These are phyloP conservation scores for Pseudolaguvia tuberculata DNA, from an alignment of 2,113 vertebrate genomes.

Conservation along the genomic window DNA sequence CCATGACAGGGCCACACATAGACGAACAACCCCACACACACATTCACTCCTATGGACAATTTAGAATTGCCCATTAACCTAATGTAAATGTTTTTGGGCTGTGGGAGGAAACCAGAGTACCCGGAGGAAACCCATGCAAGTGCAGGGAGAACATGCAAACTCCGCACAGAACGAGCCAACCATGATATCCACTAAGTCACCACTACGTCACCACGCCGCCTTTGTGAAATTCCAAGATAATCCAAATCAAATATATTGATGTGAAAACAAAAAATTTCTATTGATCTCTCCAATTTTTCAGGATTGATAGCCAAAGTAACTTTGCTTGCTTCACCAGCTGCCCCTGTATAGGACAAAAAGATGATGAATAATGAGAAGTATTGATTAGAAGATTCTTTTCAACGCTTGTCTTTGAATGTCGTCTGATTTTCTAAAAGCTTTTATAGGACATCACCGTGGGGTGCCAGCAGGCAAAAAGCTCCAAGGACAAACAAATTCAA, in stretches of 20 bases:
- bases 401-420: background rate
- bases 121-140: too few relatives aligned
- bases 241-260: background rate
- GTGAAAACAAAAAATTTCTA: background rate
- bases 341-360: background rate
- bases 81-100: too few relatives aligned
- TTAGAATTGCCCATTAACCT: too few relatives aligned
- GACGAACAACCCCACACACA: too few relatives aligned
- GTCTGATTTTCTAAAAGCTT: conserved; percentile 41
- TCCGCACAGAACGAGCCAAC: too few relatives aligned
- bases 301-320: background rate
- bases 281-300: conserved; percentile 1
- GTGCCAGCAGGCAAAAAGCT: conserved; percentile 2
- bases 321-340: background rate
- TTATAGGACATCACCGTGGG: conserved; percentile 25
- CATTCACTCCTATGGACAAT: too few relatives aligned
- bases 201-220: too few relatives aligned
- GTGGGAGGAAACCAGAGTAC: too few relatives aligned
- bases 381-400: background rate
- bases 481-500: background rate
- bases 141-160: too few relatives aligned
- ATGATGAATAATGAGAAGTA: background rate
- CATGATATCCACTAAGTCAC: too few relatives aligned
- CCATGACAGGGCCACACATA: too few relatives aligned
- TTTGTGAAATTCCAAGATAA: background rate